Evolutionary conservation across 1,140 invertebrate genomes (phyloP), one percentile per base, ranked within the genome.

Genomic region (Globodera ellingtonae): DNA sequence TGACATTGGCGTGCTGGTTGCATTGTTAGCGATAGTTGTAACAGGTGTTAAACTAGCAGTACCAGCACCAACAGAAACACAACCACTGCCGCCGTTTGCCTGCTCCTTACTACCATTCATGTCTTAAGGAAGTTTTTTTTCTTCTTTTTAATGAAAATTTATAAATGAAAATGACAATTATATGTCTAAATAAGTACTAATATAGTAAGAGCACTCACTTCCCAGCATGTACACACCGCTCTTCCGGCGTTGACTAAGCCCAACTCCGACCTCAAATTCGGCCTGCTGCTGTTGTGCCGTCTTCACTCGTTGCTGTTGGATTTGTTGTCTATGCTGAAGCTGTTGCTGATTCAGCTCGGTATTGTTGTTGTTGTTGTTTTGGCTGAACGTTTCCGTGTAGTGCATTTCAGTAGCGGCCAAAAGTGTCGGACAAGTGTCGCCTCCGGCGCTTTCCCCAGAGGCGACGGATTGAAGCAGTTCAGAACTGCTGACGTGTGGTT

Each of bases 391-490:
- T 50, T 85, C 85, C 10, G 81, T 86, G 78, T 85, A 86, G 78
- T 85, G 82, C 81, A 86, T 80, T 69, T 85, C 84, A 21, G 85
- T 84, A n/a, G 83, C 83, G 10, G 82, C 70, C 44, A 86, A 70
- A 21, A 84, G 66, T 44, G 83, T 72, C n/a, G 13, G 46, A 13
- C 59, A 62, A 15, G 44, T 47, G 21, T 7, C 52, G 15, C 35
- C 70, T 8, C 8, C 24, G 73, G 6, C 46, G 35, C 10, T 75
- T 18, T 74, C 72, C 72, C 52, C 46, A 52, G 6, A 8, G 24
- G 46, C 48, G 13, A 59, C 56, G 0, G 56, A 4, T 59, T 59
- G 56, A 18, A 59, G 56, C 56, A 59, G 15, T 59, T 59, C 56
- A 18, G 56, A 10, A 59, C 56, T 6, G 18, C 56, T 15, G 5